Conservation (phyloP, 2,113 vertebrate species). For the Lipophrys pholis region DNA sequence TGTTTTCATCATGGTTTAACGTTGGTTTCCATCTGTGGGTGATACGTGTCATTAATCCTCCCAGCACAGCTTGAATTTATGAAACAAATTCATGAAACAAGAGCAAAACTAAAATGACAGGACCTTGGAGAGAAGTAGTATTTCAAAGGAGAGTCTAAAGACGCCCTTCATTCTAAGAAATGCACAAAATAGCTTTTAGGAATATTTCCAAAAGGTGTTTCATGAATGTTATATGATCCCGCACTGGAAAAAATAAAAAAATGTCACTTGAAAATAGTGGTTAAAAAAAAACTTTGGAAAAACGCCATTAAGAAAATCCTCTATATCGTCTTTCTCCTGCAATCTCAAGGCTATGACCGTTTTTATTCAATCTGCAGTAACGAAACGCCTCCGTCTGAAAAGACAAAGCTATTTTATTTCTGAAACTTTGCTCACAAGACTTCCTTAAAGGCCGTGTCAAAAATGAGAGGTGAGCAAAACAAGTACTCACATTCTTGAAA, state of each 20-base stretch:
- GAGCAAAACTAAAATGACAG: constrained; percentile 15
- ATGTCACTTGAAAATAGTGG: background rate
- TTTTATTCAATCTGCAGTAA: background rate
- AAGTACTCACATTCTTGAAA: background rate
- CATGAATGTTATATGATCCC: background rate
- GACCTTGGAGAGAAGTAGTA: no score
- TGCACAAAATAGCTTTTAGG: constrained; percentile 26
- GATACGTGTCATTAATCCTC: no score
- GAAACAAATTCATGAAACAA: no score
- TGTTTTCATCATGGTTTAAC: no score
- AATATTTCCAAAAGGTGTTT: background rate
- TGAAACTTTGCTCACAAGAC: background rate
- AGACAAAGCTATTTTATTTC: background rate
- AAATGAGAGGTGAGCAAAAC: background rate
- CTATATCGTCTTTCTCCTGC: background rate
- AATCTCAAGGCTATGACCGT: background rate
- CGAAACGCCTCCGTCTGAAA: background rate
- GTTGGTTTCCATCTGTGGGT: no score
- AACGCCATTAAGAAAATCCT: background rate
- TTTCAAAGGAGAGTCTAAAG: no score
- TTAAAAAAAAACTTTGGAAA: background rate
- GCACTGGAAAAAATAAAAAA: constrained; percentile 9
- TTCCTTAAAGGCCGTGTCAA: background rate
- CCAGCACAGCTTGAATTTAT: no score
- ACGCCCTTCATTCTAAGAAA: no score